Evolutionary conservation across 35 echinoderm and acorn worm genomes (phyloP), one percentile per base, ranked within the genome.

Genomic region (Eucidaris tribuloides): DNA sequence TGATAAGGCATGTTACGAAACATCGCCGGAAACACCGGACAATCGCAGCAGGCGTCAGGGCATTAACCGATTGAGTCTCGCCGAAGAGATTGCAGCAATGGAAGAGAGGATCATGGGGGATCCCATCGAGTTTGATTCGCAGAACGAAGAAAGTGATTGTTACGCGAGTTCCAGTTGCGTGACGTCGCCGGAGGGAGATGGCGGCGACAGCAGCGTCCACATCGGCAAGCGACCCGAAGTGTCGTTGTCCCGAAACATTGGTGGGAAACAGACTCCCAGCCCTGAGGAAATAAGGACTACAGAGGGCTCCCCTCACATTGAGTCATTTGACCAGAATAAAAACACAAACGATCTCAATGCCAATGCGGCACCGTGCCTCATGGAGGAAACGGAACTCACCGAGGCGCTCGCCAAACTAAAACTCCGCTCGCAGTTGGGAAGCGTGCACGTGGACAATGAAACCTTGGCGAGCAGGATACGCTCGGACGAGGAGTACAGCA

Each of bases 81-180:
- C 90, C 31, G 95, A 98, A 42, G 95, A 98, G 60, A 81, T 91
- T 3, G 93, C 93, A 36, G 77, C 91, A 32, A 90, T 98, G 83
- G 81, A 93, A 5, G 90, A 86, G 36, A 60, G 63, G 3, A 93
- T 91, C 54, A 79, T 91, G 40, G 84, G 65, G 50, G 79, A 65
- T 17, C 64, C 81, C 18, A 54, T 77, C 1, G 93, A 83, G 32
- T 52, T 78, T 40, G 89, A 87, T 22, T 82, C 84, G n/a, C 71
- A 90, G 37, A 58, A 61, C 62, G 65, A 88, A 3, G 93, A 96
- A 31, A 92, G 89, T 42, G 89, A 91, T 44, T 91, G 85, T 45
- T 70, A 74, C 56, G 88, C 68, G 34, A 85, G 84, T 4, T 88
- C 84, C 5, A 96, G 93, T 54, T 82, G 81, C 15, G 89, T 88